Percentiles rank a stretch among this genome's conserved stretches.
Evolutionary conservation across 2,113 vertebrate genomes (phyloP).

Genomic region (Atrichornis clamosus): DNA sequence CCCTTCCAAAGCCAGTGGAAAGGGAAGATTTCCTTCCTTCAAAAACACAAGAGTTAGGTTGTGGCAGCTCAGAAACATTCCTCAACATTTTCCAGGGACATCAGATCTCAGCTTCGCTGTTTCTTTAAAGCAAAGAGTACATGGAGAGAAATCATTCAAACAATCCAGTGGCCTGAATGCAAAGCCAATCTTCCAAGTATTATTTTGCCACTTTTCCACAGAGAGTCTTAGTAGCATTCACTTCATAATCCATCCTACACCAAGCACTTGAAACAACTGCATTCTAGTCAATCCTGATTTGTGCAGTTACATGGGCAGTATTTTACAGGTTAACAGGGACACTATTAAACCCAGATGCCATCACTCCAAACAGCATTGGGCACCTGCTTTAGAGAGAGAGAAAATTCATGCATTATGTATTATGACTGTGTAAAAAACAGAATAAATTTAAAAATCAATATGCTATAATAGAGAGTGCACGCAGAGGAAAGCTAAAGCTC

Average conservation of each 20-base stretch:
- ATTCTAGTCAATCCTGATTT: not conserved
- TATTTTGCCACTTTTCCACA: not conserved
- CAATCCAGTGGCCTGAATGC: not conserved
- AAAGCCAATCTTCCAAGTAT: not conserved
- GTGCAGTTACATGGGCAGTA: rapidly evolving
- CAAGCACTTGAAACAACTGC: not conserved
- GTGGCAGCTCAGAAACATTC: not conserved
- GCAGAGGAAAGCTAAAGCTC: not conserved
- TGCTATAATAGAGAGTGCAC: not conserved
- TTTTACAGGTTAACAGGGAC: not conserved
- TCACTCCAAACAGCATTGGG: not conserved
- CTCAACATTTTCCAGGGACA: not conserved
- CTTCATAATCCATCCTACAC: not conserved
- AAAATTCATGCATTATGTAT: not conserved
- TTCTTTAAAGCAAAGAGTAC: not conserved
- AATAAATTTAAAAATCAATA: not conserved
- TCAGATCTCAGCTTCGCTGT: not conserved
- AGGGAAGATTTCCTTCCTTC: not conserved
- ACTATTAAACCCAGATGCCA: not conserved
- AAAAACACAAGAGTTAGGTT: not conserved
- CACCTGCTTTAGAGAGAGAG: not conserved
- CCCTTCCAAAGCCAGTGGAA: not conserved
- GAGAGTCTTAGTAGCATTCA: not conserved
- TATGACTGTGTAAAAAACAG: not conserved
- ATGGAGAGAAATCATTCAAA: not conserved